phyloP scores from a whole-genome alignment of 2,113 vertebrate genomes.

The Bambusicola thoracicus region DNA sequence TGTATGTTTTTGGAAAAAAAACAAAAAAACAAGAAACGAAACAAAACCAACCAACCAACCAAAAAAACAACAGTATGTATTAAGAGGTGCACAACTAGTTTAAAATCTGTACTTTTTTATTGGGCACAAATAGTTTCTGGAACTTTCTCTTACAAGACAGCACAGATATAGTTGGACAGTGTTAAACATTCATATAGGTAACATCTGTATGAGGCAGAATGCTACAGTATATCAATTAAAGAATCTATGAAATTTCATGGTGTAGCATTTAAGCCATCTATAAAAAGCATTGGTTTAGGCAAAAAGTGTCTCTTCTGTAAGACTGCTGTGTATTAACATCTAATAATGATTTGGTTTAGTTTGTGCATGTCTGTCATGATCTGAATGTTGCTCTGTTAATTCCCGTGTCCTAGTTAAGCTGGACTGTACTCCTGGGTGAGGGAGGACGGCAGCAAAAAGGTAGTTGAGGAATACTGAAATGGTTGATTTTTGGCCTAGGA shows the following conservation, averaged over 20 bases:
- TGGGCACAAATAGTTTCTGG: not conserved
- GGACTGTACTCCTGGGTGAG: not conserved
- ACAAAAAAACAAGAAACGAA: not conserved
- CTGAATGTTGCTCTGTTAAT: not conserved
- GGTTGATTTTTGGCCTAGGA: not conserved
- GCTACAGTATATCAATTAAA: not conserved
- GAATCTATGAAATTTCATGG: not conserved
- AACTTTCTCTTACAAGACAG: not conserved
- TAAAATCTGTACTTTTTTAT: not conserved
- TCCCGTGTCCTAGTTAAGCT: not conserved
- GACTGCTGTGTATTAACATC: not conserved
- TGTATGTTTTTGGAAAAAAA: not conserved
- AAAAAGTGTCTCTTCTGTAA: not conserved
- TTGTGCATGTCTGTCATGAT: not conserved
- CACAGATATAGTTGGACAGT: not conserved
- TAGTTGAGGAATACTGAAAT: not conserved
- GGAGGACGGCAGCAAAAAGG: not conserved
- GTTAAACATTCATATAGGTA: not conserved
- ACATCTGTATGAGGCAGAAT: not conserved
- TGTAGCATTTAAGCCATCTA: not conserved
- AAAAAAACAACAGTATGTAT: not conserved
- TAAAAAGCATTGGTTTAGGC: not conserved
- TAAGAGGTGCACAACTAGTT: not conserved
- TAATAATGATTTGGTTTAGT: not conserved
- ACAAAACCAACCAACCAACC: no score